Evolutionary conservation across 2,113 vertebrate species (phyloP), one percentile per base, ranked within the genome.

Genomic region (Trachemys scripta): DNA sequence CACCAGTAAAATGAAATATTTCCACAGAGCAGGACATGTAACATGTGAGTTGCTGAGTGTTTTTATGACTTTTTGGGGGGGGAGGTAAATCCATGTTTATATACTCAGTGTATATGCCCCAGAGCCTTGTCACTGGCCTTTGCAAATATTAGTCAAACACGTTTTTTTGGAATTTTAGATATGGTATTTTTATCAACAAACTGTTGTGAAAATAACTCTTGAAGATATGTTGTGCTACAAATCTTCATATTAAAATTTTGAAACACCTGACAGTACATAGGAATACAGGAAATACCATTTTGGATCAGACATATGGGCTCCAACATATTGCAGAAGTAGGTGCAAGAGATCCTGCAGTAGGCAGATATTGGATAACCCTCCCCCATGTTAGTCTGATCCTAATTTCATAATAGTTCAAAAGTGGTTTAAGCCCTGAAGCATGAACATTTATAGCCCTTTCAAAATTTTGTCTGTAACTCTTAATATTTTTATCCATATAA

Each of bases 171-270:
- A 97, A 96, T 72, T 93, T 82, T 50, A 92, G 50, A 69, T 79
- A 72, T 53, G 69, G 12, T 92, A 90, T 90, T 95, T 96, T 96
- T 89, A 94, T 85, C 76, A 90, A 47, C 76, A 89, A 47, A 92
- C 90, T 94, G 86, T 89, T 89, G 16, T 75, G 79, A 94, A 82
- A 59, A 90, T 95, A 57, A 79, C 75, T 95, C 91, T 95, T 88
- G 93, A 93, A 89, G 90, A 80, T n/a, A 35, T 69, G 14, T 69
- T 69, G 16, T n/a, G 47, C 79, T 90, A 29, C 88, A 57, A 38
- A 69, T 90, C 53, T 89, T 89, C 14, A 11, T 47, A 54, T 84
- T 80, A 87, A 22, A 54, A 82, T 90, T 47, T 85, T 79, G 35
- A 50, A 59, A 59, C 57, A 59, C 24, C 42, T 96, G 0, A 4